Percentiles rank a stretch among this genome's conserved stretches.
phyloP scores from a whole-genome alignment of 2,113 vertebrate genomes.

The Eubucco bourcierii region DNA sequence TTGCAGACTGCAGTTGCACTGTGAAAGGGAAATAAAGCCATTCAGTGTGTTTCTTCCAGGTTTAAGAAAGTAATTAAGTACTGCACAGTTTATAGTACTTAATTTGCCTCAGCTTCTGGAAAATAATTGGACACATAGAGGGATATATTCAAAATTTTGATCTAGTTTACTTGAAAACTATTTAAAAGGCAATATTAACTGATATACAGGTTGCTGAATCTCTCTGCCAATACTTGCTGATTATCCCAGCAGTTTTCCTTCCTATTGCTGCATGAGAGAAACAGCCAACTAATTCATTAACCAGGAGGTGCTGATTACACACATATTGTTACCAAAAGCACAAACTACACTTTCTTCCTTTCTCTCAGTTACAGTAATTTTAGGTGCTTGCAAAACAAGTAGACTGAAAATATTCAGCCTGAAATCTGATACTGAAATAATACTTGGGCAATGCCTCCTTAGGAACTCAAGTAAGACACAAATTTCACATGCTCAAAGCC shows the following conservation, averaged over 20 bases:
- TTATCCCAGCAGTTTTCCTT: constrained; percentile 61
- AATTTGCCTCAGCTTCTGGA: constrained; percentile 4
- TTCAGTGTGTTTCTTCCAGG: background rate
- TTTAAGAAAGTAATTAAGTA: constrained; percentile 5
- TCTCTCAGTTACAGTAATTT: constrained; percentile 54
- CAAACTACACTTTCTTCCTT: constrained; percentile 13
- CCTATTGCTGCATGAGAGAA: constrained; percentile 32
- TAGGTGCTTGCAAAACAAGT: constrained; percentile 46
- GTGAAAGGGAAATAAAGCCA: background rate
- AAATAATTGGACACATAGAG: background rate
- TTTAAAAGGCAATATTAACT: constrained; percentile 27
- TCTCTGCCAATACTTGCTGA: constrained; percentile 44
- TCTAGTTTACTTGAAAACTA: background rate
- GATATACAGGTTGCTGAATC: constrained; percentile 17
- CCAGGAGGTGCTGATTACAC: constrained; percentile 56
- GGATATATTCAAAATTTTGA: background rate
- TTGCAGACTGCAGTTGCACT: background rate
- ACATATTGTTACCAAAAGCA: constrained; percentile 50
- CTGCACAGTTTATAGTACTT: background rate
- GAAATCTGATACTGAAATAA: constrained; percentile 22
- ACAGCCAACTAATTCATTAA: constrained; percentile 65
- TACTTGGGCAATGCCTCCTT: background rate
- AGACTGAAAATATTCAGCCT: constrained; percentile 23
- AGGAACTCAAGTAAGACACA: constrained; percentile 3
- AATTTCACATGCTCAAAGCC: background rate